Base-by-base conservation (phyloP, 2,113 vertebrate species). In the Burhinus oedicnemus region DNA sequence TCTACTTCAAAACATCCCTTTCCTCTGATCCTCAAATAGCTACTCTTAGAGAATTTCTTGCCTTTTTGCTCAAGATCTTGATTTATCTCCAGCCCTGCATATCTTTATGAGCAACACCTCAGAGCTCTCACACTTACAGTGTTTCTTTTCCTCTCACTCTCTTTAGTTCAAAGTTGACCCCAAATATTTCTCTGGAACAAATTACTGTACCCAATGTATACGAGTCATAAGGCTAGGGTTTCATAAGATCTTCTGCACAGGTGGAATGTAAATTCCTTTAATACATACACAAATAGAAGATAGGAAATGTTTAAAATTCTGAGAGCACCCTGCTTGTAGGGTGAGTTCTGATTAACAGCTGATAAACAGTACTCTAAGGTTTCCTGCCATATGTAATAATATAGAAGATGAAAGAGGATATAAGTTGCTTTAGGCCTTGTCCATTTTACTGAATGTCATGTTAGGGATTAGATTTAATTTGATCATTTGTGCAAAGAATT, bases 391-490 rank as follows among this genome's bases (percentile, higher is more conserved):
- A 42, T 65, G 40, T 83, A 89, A 87, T 61, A 93, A 78, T 72
- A 61, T 8, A 82, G 36, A 72, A 94, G 70, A 83, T 82, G 62
- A 94, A 96, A 83, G 52, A 83, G 60, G 72, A 89, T 83, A 5
- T 89, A 61, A 97, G 54, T 96, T 93, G 49, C 69, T 91, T 88
- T 83, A 82, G 94, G 83, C 82, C 44, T 90, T 89, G 81, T 89
- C 87, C 82, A 65, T 95, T 95, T 93, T 83, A 90, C 58, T 93
- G 86, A 72, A 57, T 61, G 74, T 77, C 38, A 13, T 38, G 60
- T 93, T 80, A 92, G 92, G 78, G 89, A 83, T 87, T 87, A 66
- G 69, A 64, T 93, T 87, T 87, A 88, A 94, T 97, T 95, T 87
- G 82, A 93, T 93, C 40, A 45, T 81, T 85, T 91, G 80, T 77